Base-by-base conservation (phyloP, 1,140 invertebrate genomes). In the Sycobia sp. region DNA sequence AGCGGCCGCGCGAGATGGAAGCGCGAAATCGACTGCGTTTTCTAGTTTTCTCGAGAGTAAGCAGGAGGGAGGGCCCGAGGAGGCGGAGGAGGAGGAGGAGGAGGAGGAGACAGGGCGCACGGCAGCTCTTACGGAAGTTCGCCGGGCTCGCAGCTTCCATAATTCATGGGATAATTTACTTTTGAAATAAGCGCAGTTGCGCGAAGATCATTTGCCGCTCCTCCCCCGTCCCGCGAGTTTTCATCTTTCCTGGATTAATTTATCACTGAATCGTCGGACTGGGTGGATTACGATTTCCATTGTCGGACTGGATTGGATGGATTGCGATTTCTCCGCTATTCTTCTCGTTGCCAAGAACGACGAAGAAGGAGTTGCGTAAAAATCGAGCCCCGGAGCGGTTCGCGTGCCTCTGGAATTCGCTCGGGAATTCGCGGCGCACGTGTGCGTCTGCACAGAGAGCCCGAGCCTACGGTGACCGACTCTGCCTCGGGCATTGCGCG, bases 11-110 rank as follows among this genome's bases (percentile, higher is more conserved):
- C 38, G 38, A n/a, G 41, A 3, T 20, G 41, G 41, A 7, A 11
- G 18, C 27, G 22, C 58, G 53, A 23, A 60, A 51, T 44, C 46
- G 53, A 66, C 43, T 65, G 62, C 65, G 64, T 51, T 67, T 58
- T 54, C 60, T 34, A 49, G n/a, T n/a, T n/a, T n/a, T n/a, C n/a
- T n/a, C n/a, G n/a, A n/a, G n/a, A n/a, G n/a, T n/a, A n/a, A n/a
- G 53, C 25, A 16, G 23, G 53, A 3, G 4, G 1, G 27, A 20
- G 27, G 18, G 49, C n/a, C 10, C 22, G 32, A n/a, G n/a, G n/a
- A n/a, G 32, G 25, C n/a, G 25, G 27, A 16, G 3, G 5, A 20
- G 32, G 34, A 38, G 7, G 13, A 3, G 14, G 29, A 2, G 29
- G 1, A 20, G 32, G n/a, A n/a, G n/a, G n/a, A n/a, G n/a, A n/a